Percentiles rank a stretch among this genome's conserved stretches.
Evolutionary conservation across 2,797 vertebrate species (phyloP).

Genomic region (Neoniphon sammara): DNA sequence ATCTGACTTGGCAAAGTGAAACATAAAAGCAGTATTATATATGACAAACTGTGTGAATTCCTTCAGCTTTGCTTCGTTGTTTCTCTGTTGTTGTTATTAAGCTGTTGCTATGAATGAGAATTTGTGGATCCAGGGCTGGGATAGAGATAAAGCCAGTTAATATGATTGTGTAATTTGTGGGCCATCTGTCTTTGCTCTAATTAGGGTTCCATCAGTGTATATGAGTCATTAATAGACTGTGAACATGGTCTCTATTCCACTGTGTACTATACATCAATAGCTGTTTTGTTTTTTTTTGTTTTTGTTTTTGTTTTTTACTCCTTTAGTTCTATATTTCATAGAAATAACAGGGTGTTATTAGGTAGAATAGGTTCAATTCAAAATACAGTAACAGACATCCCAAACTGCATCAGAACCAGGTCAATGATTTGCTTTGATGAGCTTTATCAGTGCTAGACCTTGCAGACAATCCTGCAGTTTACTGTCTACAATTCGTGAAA

Average conservation of each 20-base stretch:
- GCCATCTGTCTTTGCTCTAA: conserved; percentile 50
- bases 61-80: conserved; percentile 7
- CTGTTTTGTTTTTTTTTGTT: too few species aligned
- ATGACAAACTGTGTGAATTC: background rate
- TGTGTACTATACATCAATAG: conserved; percentile 12
- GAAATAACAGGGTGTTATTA: conserved; percentile 41
- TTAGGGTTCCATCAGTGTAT: conserved; percentile 52
- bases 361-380: conserved; percentile 17
- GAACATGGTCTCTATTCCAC: conserved; percentile 34
- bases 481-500: conserved; percentile 55
- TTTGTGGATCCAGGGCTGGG: background rate
- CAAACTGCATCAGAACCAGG: conserved; percentile 37
- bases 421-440: too few species aligned
- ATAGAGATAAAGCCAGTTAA: conserved; percentile 28
- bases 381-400: conserved; percentile 36
- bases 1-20: background rate
- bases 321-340: conserved; percentile 35
- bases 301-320: background rate
- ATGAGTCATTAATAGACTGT: conserved; percentile 36
- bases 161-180: conserved; percentile 33
- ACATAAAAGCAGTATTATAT: background rate
- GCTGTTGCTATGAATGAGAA: background rate
- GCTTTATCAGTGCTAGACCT: conserved; percentile 42
- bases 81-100: conserved; percentile 18
- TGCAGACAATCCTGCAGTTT: conserved; percentile 41